Evolutionary conservation across 2,113 vertebrate genomes (phyloP).

Genomic region (Nycticryphes semicollaris): DNA sequence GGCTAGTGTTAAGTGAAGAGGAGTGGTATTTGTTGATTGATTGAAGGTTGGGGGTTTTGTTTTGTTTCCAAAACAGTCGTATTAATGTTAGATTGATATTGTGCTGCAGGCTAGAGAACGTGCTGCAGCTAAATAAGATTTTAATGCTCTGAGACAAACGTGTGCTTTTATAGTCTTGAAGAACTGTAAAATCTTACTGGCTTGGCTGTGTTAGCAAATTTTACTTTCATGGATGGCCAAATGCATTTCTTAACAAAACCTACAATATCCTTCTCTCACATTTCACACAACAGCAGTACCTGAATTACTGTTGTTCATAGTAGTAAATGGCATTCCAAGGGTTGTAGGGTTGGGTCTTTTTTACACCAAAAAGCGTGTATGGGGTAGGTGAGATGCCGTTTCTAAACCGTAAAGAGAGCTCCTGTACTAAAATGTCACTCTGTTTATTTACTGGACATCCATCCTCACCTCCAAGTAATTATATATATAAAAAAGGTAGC

Average conservation of each 20-base stretch:
- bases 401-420: neutral
- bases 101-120: slow-evolving; percentile 3
- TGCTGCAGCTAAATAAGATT: slow-evolving; percentile 9
- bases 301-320: neutral
- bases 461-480: neutral
- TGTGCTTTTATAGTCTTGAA: neutral
- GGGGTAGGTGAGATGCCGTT: neutral
- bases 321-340: neutral
- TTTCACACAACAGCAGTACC: neutral
- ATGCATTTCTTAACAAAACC: neutral
- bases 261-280: neutral
- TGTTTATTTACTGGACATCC: neutral
- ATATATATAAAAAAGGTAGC: neutral
- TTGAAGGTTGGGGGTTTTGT: neutral
- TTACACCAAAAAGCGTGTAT: neutral
- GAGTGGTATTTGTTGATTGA: neutral
- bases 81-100: neutral
- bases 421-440: neutral
- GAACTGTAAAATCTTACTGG: neutral
- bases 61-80: neutral
- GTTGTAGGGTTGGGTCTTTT: neutral
- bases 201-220: neutral
- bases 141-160: neutral
- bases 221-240: slow-evolving; percentile 8
- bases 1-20: neutral